Conservation (phyloP, 2,888 invertebrate genomes). For the Diogma glabrata region DNA sequence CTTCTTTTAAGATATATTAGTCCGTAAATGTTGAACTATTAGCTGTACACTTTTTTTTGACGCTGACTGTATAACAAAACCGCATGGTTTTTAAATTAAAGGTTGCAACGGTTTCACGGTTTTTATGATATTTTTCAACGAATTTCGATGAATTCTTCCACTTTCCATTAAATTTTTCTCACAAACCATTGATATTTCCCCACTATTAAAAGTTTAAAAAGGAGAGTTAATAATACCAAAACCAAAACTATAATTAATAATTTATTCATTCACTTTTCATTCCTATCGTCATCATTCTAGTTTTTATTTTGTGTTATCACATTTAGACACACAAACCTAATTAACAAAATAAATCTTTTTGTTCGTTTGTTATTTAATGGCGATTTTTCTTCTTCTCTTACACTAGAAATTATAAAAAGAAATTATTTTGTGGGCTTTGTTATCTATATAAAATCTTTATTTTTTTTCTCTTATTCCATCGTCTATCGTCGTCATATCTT, state of each 20-base stretch:
- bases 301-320: neutral
- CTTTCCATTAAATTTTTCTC: too few relatives aligned
- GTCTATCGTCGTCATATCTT: constrained; percentile 4
- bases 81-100: too few relatives aligned
- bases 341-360: constrained; percentile 10
- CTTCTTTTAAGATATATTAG: too few relatives aligned
- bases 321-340: constrained; percentile 7
- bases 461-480: constrained; percentile 4
- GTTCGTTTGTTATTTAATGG: constrained; percentile 3
- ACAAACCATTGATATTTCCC: too few relatives aligned
- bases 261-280: neutral
- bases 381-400: constrained; percentile 5
- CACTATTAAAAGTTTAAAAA: too few relatives aligned
- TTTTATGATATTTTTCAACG: too few relatives aligned
- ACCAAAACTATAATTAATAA: constrained; percentile 1
- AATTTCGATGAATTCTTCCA: too few relatives aligned
- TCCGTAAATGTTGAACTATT: too few relatives aligned
- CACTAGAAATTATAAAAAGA: constrained; percentile 5
- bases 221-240: too few relatives aligned
- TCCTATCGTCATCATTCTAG: neutral
- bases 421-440: constrained; percentile 3
- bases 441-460: constrained; percentile 2
- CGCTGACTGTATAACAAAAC: too few relatives aligned
- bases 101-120: too few relatives aligned
- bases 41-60: too few relatives aligned